These are phyloP conservation scores for Cyprinodon brontotheroides DNA, from an alignment of 2,113 vertebrate genomes.

Conservation along the genomic window DNA sequence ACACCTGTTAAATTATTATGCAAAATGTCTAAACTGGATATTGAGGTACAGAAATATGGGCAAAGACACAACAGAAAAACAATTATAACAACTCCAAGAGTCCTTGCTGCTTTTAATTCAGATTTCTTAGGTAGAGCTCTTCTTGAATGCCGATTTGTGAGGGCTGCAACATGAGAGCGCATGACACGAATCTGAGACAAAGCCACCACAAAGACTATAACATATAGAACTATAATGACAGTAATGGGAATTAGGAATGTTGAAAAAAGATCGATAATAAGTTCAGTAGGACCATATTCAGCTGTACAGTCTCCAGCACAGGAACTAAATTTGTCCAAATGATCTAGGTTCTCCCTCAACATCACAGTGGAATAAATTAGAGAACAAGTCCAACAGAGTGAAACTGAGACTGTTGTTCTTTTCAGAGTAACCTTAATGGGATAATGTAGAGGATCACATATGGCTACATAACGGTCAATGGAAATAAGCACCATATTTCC, in stretches of 20 bases:
- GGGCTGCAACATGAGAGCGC: background rate
- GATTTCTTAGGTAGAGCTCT: constrained; percentile 6
- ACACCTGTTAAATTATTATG: background rate
- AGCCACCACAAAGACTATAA: constrained; percentile 16
- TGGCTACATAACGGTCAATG: no score
- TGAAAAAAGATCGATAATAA: background rate
- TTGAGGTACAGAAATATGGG: constrained; percentile 21
- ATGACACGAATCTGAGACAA: constrained; percentile 29
- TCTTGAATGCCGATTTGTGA: background rate
- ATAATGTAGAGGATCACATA: constrained; percentile 36
- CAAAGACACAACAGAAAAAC: constrained; percentile 29
- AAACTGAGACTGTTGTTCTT: background rate
- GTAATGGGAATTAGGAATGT: constrained; percentile 16
- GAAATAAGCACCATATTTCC: background rate
- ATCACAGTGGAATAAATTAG: accelerated
- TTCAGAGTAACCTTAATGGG: background rate
- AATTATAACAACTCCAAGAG: constrained; percentile 31
- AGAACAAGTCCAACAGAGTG: constrained; percentile 22
- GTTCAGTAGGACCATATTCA: background rate
- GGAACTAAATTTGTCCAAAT: background rate
- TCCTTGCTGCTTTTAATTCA: constrained; percentile 46
- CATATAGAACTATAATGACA: constrained; percentile 26
- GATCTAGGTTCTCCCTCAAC: background rate
- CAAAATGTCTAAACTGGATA: background rate
- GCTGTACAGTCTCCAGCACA: constrained; percentile 30